Evolutionary conservation across 35 echinoderm and acorn worm species (phyloP).

Genomic region (Apostichopus japonicus): DNA sequence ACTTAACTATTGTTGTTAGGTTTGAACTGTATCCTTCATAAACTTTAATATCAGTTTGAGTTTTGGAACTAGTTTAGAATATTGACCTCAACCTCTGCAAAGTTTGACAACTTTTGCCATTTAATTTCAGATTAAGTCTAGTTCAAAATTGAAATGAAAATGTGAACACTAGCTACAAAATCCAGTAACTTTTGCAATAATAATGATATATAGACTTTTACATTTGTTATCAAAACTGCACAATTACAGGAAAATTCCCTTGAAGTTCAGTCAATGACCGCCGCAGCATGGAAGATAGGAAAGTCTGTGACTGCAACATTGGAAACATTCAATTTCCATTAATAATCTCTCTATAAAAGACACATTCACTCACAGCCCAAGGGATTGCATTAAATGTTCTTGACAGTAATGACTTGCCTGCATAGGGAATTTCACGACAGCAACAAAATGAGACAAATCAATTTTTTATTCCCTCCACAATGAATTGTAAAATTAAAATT

Average conservation of each 20-base stretch:
- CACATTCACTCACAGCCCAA: background rate
- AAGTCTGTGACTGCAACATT: background rate
- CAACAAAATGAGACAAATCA: background rate
- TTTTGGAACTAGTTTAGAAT: no score
- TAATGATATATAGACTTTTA: no score
- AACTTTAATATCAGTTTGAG: no score
- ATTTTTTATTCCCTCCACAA: background rate
- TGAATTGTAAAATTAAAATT: background rate
- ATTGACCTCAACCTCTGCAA: no score
- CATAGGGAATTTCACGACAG: background rate
- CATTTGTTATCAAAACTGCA: no score
- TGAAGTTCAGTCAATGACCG: conserved; percentile 32
- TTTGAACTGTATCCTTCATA: no score
- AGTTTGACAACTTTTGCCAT: no score
- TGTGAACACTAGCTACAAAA: no score
- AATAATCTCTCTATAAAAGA: background rate
- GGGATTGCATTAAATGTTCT: background rate
- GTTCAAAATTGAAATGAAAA: no score
- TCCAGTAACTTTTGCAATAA: no score
- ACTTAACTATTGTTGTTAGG: no score
- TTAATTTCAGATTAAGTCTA: no score
- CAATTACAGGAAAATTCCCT: background rate
- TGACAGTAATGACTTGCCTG: background rate
- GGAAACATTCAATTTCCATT: conserved; percentile 36
- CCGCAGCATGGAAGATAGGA: background rate